Evolutionary conservation across 1,140 invertebrate species (phyloP).

Genomic region (Physella acuta): DNA sequence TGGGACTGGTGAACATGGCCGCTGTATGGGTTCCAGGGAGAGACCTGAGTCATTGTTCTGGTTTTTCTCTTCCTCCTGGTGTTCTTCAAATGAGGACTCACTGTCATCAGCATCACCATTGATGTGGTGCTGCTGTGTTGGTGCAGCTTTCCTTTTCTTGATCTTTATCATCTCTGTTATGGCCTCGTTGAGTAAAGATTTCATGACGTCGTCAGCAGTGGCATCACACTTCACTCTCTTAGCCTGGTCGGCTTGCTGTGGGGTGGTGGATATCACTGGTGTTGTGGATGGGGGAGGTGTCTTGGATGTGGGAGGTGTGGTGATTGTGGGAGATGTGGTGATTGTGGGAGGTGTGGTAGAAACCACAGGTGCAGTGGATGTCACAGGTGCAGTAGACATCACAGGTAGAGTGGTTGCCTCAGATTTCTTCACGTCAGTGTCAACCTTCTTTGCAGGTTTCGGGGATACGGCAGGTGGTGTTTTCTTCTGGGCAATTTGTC

Average conservation of each 20-base stretch:
- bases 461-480: slow-evolving; percentile 28
- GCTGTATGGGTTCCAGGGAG: slow-evolving; percentile 32
- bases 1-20: slow-evolving; percentile 47
- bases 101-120: slow-evolving; percentile 1
- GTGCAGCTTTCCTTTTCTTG: slow-evolving; percentile 19
- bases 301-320: not conserved
- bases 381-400: too few species aligned
- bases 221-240: not conserved
- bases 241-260: not conserved
- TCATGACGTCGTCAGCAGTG: slow-evolving; percentile 32
- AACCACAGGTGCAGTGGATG: too few species aligned
- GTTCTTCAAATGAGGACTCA: not conserved
- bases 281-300: too few species aligned
- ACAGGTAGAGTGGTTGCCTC: too few species aligned
- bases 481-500: slow-evolving; percentile 34
- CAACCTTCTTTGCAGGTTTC: slow-evolving; percentile 11
- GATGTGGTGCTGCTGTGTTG: not conserved
- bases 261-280: not conserved
- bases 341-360: too few species aligned
- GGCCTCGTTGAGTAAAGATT: slow-evolving; percentile 49
- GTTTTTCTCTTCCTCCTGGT: slow-evolving; percentile 26
- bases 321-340: too few species aligned
- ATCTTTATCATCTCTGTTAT: slow-evolving; percentile 48
- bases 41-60: slow-evolving; percentile 25
- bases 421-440: not conserved